Evolutionary conservation across 2,888 invertebrate species (phyloP).

Genomic region (Ferrisia virgata): DNA sequence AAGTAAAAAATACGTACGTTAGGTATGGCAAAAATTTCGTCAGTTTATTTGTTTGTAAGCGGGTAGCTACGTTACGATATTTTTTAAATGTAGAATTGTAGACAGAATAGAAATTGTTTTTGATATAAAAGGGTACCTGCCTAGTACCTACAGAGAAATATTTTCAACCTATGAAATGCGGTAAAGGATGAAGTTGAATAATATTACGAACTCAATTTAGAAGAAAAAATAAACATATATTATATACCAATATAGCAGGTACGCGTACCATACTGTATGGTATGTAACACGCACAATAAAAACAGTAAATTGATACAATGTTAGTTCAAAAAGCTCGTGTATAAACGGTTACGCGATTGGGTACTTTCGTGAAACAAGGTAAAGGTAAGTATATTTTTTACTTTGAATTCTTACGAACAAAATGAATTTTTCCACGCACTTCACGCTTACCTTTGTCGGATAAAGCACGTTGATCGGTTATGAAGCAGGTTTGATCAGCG

Average conservation of each 20-base stretch:
- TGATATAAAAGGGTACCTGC: background rate
- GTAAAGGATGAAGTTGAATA: background rate
- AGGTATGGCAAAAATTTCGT: no score
- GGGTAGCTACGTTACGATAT: background rate
- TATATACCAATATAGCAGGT: background rate
- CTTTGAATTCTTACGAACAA: background rate
- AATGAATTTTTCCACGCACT: conserved; percentile 5
- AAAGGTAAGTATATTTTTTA: background rate
- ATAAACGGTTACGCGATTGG: background rate
- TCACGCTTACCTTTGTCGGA: background rate
- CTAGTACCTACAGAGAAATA: background rate
- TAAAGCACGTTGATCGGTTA: conserved; percentile 8
- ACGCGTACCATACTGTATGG: background rate
- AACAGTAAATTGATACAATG: background rate
- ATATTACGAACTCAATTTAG: background rate
- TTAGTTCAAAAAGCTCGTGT: background rate
- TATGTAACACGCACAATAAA: background rate
- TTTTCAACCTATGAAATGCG: background rate
- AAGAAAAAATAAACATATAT: background rate
- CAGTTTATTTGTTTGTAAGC: background rate
- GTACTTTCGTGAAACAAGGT: background rate
- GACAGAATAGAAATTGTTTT: background rate
- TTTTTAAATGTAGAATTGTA: background rate
- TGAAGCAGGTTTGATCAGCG: conserved; percentile 14
- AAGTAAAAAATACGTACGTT: no score